These are phyloP conservation scores for Hippasteria phrygiana DNA, from an alignment of 53 echinoderm and acorn worm genomes.

Conservation along the genomic window DNA sequence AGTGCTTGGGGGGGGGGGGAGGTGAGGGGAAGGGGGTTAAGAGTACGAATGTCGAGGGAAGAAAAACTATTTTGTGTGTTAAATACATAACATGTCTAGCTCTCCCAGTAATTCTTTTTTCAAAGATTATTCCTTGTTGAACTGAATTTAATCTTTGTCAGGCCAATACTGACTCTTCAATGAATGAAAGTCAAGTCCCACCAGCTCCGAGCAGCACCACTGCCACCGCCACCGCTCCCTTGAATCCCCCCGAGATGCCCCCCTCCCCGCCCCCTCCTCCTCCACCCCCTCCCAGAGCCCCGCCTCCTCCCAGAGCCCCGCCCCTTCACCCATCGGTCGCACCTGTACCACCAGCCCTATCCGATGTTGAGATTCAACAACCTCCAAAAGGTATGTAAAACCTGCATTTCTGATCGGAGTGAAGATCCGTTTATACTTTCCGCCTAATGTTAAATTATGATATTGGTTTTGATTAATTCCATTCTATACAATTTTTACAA, in stretches of 20 bases:
- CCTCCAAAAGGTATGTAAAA: constrained; percentile 45
- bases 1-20: no score
- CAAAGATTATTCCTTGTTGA: not conserved
- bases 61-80: no score
- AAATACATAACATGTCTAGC: no score
- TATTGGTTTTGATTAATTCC: no score
- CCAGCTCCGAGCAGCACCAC: not conserved
- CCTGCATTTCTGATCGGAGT: not conserved
- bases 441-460: no score
- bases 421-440: no score
- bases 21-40: no score
- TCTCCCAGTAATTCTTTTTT: not conserved
- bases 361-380: constrained; percentile 36
- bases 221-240: not conserved
- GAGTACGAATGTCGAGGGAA: no score
- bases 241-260: not conserved
- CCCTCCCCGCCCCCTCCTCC: not conserved
- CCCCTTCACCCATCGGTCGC: constrained; percentile 7
- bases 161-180: constrained; percentile 4
- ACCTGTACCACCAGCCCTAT: constrained; percentile 52
- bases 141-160: not conserved
- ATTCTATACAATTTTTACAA: no score
- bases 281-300: constrained; percentile 31
- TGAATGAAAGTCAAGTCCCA: not conserved
- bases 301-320: constrained; percentile 42